A percentile compares a stretch with the other conserved stretches of the same genome.
phyloP scores from a whole-genome alignment of 2,888 invertebrate genomes.

The Mythimna impura region DNA sequence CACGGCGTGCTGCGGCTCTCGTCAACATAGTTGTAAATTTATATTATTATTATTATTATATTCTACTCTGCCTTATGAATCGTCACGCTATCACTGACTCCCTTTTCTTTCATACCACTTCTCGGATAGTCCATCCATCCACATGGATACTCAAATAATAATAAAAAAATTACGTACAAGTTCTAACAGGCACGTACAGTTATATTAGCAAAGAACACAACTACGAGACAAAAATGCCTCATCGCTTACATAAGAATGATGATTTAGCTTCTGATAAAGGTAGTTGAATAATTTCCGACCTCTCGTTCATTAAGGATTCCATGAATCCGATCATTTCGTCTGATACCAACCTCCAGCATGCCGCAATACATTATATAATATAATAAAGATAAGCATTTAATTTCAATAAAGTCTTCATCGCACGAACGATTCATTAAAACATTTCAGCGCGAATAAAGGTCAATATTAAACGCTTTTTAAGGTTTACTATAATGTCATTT shows the following conservation, averaged over 20 bases:
- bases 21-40: too few relatives aligned
- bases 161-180: background rate
- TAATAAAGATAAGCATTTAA: slow-evolving; percentile 50
- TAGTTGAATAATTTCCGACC: slow-evolving; percentile 68
- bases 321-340: slow-evolving; percentile 65
- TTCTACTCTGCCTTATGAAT: too few relatives aligned
- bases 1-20: too few relatives aligned
- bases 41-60: too few relatives aligned
- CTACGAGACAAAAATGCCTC: slow-evolving; percentile 52
- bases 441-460: slow-evolving; percentile 51
- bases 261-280: slow-evolving; percentile 67
- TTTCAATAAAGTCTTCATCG: slow-evolving; percentile 50
- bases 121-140: too few relatives aligned
- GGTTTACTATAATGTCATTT: slow-evolving; percentile 45
- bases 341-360: slow-evolving; percentile 45
- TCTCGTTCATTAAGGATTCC: slow-evolving; percentile 71
- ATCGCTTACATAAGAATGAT: slow-evolving; percentile 63
- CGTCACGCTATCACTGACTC: too few relatives aligned
- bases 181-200: background rate
- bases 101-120: too few relatives aligned
- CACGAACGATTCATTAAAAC: slow-evolving; percentile 54
- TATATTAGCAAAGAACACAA: slow-evolving; percentile 26
- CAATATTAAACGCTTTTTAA: slow-evolving; percentile 36
- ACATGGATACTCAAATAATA: background rate
- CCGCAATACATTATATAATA: slow-evolving; percentile 58